Percentiles rank a stretch among this genome's conserved stretches.
Conservation (phyloP, 2,888 invertebrate species). For the Apodemia duryi region DNA sequence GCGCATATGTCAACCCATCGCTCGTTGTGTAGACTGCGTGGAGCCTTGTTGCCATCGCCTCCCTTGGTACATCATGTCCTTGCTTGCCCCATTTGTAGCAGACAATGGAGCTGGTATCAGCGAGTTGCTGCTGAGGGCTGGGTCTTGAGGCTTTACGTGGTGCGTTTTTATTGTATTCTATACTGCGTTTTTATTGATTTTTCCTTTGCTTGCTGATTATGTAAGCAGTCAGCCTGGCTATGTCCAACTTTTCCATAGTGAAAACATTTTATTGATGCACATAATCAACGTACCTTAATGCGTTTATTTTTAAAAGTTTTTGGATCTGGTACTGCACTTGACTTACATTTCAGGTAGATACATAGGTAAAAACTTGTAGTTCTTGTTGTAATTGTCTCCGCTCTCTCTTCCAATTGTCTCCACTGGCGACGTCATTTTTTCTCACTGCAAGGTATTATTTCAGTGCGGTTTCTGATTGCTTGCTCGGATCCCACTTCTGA, state of each 20-base stretch:
- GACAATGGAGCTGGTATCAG: constrained; percentile 2
- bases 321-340: not conserved
- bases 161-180: too few relatives aligned
- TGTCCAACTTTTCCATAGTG: too few relatives aligned
- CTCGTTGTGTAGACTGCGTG: not conserved
- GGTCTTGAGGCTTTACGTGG: not conserved
- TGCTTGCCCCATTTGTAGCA: constrained; percentile 6
- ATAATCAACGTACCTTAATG: not conserved
- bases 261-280: not conserved
- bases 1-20: constrained; percentile 27
- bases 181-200: too few relatives aligned
- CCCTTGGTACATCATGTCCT: not conserved
- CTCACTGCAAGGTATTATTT: not conserved
- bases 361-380: not conserved
- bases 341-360: not conserved
- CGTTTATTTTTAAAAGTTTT: too few relatives aligned
- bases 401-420: not conserved
- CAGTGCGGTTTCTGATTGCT: not conserved
- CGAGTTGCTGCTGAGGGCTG: not conserved
- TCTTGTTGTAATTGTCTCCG: constrained; percentile 7
- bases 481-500: constrained; percentile 13
- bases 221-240: too few relatives aligned
- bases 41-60: not conserved
- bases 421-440: not conserved
- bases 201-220: too few relatives aligned